Evolutionary conservation across 2,888 invertebrate genomes (phyloP).

Genomic region (Glaucopsyche alexis): DNA sequence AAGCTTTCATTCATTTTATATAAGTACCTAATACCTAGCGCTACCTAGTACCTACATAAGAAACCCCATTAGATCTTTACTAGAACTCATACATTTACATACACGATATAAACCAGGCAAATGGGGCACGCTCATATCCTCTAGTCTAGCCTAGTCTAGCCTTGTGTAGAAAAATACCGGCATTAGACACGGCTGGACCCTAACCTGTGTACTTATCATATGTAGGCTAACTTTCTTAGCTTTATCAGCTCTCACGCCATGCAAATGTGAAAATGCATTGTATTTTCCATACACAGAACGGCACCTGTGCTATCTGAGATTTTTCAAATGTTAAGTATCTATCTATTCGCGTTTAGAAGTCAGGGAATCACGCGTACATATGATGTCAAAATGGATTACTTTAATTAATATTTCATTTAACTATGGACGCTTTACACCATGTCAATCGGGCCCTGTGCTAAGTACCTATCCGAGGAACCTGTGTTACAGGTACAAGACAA

Average conservation of each 20-base stretch:
- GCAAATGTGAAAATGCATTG: constrained; percentile 10
- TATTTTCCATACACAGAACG: not conserved
- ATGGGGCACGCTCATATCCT: not conserved
- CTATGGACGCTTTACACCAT: too few relatives aligned
- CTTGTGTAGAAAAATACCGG: constrained; percentile 10
- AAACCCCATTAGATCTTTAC: not conserved
- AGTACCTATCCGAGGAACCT: too few relatives aligned
- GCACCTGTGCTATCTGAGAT: not conserved
- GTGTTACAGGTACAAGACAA: too few relatives aligned
- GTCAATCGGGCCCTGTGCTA: too few relatives aligned
- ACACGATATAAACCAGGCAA: constrained; percentile 15
- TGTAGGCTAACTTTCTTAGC: constrained; percentile 7
- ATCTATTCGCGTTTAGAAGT: too few relatives aligned
- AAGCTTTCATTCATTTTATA: too few relatives aligned
- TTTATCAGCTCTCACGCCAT: constrained; percentile 3
- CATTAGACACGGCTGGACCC: constrained; percentile 3
- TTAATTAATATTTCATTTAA: too few relatives aligned
- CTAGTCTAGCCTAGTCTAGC: constrained; percentile 1
- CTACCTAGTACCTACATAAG: too few relatives aligned
- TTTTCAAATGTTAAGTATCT: too few relatives aligned
- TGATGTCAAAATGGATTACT: too few relatives aligned
- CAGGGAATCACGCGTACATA: too few relatives aligned
- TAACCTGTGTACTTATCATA: not conserved
- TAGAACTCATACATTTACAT: constrained; percentile 6
- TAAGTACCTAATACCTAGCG: too few relatives aligned